Percentiles rank a stretch among this genome's conserved stretches.
Conservation (phyloP, 2,888 invertebrate species). For the Tridacna crocea region DNA sequence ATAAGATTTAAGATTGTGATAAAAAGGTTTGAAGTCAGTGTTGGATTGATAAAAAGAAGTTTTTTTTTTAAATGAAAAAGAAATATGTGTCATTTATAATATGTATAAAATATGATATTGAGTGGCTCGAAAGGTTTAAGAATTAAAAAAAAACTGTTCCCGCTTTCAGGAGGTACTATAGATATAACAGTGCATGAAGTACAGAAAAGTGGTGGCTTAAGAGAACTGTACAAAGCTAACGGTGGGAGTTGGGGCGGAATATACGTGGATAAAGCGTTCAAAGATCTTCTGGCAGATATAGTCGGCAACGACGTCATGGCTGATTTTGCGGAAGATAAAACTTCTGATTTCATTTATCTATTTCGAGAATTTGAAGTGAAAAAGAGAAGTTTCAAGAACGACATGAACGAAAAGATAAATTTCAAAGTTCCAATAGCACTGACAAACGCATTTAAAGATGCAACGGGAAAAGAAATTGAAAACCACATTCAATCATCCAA, state of each 20-base stretch:
- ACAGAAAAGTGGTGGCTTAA: conserved; percentile 15
- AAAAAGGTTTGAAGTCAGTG: too few species aligned
- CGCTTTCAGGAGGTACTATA: conserved; percentile 42
- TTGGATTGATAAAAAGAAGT: too few species aligned
- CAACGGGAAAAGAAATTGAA: not conserved
- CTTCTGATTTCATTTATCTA: conserved; percentile 14
- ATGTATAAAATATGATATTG: not conserved
- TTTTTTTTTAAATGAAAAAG: too few species aligned
- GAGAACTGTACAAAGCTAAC: conserved; percentile 47
- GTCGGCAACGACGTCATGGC: conserved; percentile 10
- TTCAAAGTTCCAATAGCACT: conserved; percentile 19
- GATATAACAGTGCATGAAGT: conserved; percentile 54
- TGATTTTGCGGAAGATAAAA: not conserved
- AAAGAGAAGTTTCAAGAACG: conserved; percentile 22
- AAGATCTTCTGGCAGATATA: conserved; percentile 11
- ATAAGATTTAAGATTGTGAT: too few species aligned
- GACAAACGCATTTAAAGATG: conserved; percentile 1
- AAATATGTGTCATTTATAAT: too few species aligned
- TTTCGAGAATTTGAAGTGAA: conserved; percentile 28
- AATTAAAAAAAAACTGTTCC: not conserved
- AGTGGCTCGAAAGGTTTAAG: not conserved
- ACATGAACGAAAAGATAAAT: conserved; percentile 6
- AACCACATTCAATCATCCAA: not conserved
- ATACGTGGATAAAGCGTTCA: conserved; percentile 48
- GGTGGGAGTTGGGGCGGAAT: conserved; percentile 57